phyloP scores from a whole-genome alignment of 2,888 invertebrate genomes.

The Anoncus sp. region DNA sequence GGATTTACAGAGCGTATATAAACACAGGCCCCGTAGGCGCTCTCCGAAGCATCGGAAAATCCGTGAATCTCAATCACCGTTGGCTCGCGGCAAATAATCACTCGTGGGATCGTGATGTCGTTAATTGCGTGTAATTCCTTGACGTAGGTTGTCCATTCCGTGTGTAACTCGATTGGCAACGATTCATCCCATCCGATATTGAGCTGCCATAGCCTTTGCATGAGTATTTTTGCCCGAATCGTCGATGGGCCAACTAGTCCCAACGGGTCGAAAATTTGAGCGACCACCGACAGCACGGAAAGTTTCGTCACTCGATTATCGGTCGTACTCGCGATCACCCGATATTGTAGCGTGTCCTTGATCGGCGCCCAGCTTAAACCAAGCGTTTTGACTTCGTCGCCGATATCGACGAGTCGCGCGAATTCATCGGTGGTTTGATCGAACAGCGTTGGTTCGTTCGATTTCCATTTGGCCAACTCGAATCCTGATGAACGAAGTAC shows the following conservation, averaged over 20 bases:
- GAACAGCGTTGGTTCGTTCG: constrained; percentile 29
- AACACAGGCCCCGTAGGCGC: too few relatives aligned
- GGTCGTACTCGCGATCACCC: too few relatives aligned
- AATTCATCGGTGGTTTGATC: constrained; percentile 24
- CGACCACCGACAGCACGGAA: constrained; percentile 1
- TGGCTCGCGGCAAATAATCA: too few relatives aligned
- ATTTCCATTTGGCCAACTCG: constrained; percentile 52
- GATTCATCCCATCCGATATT: too few relatives aligned
- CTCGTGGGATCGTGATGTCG: too few relatives aligned
- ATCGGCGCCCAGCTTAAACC: constrained; percentile 30
- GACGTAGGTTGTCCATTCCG: too few relatives aligned
- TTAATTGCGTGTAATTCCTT: too few relatives aligned
- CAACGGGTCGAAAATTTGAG: constrained; percentile 17
- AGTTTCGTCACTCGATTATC: too few relatives aligned
- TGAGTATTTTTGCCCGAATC: background rate
- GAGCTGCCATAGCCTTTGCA: constrained; percentile 12
- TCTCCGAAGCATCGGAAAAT: too few relatives aligned
- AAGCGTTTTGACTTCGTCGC: constrained; percentile 36
- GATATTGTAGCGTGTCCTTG: constrained; percentile 31
- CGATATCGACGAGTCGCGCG: constrained; percentile 11
- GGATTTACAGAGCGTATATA: too few relatives aligned
- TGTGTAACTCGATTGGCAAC: too few relatives aligned
- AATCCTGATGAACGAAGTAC: constrained; percentile 42
- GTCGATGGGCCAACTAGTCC: constrained; percentile 9
- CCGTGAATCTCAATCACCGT: too few relatives aligned